Percentiles rank a stretch among this genome's conserved stretches.
Conservation (phyloP, 2,888 invertebrate species). For the Polydrusus cervinus region DNA sequence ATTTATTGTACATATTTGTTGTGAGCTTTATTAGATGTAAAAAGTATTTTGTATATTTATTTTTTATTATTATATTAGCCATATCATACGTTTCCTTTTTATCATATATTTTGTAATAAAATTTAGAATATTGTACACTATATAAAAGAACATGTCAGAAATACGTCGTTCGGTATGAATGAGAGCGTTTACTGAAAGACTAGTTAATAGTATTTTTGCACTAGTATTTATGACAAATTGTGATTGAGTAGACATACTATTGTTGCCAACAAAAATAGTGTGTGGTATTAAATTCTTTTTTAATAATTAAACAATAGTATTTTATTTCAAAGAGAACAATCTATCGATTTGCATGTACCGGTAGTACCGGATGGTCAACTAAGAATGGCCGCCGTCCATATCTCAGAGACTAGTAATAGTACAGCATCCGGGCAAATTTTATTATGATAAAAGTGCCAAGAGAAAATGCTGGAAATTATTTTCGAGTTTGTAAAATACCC, state of each 20-base stretch:
- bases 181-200: conserved; percentile 62
- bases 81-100: conserved; percentile 55
- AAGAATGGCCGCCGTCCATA: too few species aligned
- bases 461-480: too few species aligned
- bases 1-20: conserved; percentile 54
- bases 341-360: neutral
- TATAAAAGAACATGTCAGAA: conserved; percentile 44
- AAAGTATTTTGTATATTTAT: conserved; percentile 58
- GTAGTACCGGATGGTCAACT: too few species aligned
- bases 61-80: conserved; percentile 55
- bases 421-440: too few species aligned
- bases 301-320: conserved; percentile 23
- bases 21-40: conserved; percentile 57
- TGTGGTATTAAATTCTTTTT: conserved; percentile 56
- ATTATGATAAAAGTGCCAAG: too few species aligned
- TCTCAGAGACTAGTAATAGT: too few species aligned
- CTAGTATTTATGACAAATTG: conserved; percentile 70
- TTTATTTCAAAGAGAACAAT: neutral
- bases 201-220: conserved; percentile 71
- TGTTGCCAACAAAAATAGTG: conserved; percentile 63
- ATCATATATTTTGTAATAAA: conserved; percentile 57
- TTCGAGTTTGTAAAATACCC: too few species aligned
- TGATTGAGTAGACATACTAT: conserved; percentile 67
- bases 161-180: conserved; percentile 55
- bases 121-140: conserved; percentile 51